Base-by-base conservation (phyloP, 2,888 invertebrate species). In the Machimus rusticus region DNA sequence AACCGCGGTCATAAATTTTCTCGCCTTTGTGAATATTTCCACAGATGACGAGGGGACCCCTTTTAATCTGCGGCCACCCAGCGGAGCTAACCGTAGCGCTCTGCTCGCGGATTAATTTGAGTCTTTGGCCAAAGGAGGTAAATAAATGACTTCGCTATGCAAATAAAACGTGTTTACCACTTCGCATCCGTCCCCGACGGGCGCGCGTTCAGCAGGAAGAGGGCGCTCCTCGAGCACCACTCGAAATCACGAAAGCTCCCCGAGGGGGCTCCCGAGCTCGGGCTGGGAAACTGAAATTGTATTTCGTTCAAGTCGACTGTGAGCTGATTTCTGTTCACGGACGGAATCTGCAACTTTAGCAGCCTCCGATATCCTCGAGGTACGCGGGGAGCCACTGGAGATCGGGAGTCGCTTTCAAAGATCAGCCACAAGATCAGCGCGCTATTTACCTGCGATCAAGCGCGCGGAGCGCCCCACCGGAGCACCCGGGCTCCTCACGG, bases 1-100 rank as follows among this genome's bases (percentile, higher is more conserved):
- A 84, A 84, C 82, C 82, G 82, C 31, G 82, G 82, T 66, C 82
- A 84, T 84, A 84, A 84, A 84, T 84, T 84, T 84, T 66, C 82
- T 84, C 82, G 82, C 82, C 79, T 84, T 84, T 84, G 82, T 84
- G 82, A 84, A 34, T 66, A 84, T 84, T 84, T 84, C 66, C 37
- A 66, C 82, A 9, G 79, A 79, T 79, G 51, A 79, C 51, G 79
- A 79, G 28, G 66, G 66, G 66, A 12, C n/a, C 66, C 28, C 46
- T 28, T 46, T 78, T 55, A 81, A 51, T 31, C 55, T 39, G 19
- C 55, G 51, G 81, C 81, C 81, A 31, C 81, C 81, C 81, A 78
- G 14, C 78, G 6, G 14, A 78, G 78, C 23, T 78, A 66, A 66
- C 66, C 66, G 28, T 66, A 66, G 66, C 28, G 23, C 78, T 14